Evolutionary conservation across 2,113 vertebrate species (phyloP).

Genomic region (Mixornis gularis): DNA sequence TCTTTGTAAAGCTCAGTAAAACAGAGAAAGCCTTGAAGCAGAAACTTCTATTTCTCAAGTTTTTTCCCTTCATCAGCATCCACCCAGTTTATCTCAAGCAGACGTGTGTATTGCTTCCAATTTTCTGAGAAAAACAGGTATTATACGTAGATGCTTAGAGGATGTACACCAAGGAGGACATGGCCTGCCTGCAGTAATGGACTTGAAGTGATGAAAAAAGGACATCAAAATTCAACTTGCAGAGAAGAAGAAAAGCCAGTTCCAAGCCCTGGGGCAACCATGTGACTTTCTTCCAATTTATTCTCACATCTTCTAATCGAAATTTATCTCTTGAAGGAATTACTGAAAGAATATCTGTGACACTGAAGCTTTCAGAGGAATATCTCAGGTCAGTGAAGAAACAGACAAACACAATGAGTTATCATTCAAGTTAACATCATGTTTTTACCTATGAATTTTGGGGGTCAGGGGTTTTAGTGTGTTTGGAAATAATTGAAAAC

Average conservation of each 20-base stretch:
- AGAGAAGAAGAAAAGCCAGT: neutral
- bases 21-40: conserved; percentile 48
- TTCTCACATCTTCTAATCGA: neutral
- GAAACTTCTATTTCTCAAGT: conserved; percentile 36
- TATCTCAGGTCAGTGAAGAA: conserved; percentile 57
- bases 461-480: neutral
- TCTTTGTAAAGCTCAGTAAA: conserved; percentile 46
- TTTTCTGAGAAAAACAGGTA: conserved; percentile 26
- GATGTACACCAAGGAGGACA: neutral
- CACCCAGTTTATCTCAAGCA: conserved; percentile 11
- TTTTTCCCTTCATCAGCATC: conserved; percentile 18
- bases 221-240: neutral
- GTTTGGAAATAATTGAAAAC: neutral
- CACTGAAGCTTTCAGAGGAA: neutral
- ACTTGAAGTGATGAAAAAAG: neutral
- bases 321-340: neutral
- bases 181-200: neutral
- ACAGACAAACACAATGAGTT: neutral
- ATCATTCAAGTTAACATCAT: neutral
- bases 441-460: neutral
- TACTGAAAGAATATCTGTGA: neutral
- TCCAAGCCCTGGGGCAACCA: neutral
- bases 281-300: neutral
- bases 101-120: neutral
- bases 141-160: neutral